Conservation (phyloP, 1,140 invertebrate species). For the Meloidogyne floridensis region DNA sequence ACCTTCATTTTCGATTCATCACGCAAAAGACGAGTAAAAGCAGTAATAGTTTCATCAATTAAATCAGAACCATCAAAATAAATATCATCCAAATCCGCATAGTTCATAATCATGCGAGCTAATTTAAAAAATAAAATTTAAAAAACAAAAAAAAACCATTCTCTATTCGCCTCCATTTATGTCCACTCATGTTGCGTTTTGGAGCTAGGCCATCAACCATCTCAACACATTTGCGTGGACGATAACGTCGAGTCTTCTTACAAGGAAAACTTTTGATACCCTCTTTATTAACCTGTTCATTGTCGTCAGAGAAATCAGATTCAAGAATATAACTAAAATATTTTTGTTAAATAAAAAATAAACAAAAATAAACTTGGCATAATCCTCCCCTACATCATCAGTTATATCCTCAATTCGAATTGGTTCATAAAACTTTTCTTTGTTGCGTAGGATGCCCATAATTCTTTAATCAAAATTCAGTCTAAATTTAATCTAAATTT, state of each 20-base stretch:
- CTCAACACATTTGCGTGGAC: background rate
- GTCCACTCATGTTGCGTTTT: constrained; percentile 61
- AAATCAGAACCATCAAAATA: constrained; percentile 60
- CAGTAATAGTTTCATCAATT: constrained; percentile 51
- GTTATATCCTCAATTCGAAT: constrained; percentile 41
- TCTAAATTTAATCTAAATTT: background rate
- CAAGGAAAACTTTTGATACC: background rate
- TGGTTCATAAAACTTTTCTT: constrained; percentile 18
- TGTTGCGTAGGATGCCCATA: constrained; percentile 41
- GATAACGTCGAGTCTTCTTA: constrained; percentile 18
- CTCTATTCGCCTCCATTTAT: constrained; percentile 60
- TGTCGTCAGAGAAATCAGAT: constrained; percentile 28
- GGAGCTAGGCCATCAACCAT: constrained; percentile 48
- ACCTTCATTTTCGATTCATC: constrained; percentile 61
- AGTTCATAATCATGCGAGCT: constrained; percentile 42
- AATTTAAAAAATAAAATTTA: constrained; percentile 21
- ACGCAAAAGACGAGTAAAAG: constrained; percentile 56
- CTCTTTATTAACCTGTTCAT: constrained; percentile 16
- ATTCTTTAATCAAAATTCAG: background rate
- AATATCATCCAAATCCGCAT: constrained; percentile 60
- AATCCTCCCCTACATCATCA: constrained; percentile 23
- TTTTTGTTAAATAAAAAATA: background rate
- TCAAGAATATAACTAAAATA: constrained; percentile 41
- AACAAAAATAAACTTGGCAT: constrained; percentile 31
- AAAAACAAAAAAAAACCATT: constrained; percentile 48